Evolutionary conservation across 35 echinoderm and acorn worm species (phyloP).

Genomic region (Ophioderma brevispina): DNA sequence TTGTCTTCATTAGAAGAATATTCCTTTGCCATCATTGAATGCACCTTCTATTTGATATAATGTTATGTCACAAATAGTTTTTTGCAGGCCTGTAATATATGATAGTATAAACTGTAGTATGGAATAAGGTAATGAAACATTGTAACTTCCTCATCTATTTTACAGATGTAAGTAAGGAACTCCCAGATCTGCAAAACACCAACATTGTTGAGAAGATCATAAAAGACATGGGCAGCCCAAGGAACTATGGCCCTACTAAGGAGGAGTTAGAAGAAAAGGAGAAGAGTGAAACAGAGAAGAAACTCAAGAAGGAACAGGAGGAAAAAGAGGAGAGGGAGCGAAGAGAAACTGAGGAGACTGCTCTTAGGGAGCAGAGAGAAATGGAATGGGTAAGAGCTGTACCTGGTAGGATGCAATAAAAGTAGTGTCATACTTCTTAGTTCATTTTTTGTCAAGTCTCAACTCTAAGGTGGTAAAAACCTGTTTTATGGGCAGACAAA

Average conservation of each 20-base stretch:
- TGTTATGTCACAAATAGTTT: no score
- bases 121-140: no score
- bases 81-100: no score
- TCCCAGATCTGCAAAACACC: conserved; percentile 54
- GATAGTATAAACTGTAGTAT: no score
- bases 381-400: conserved; percentile 97
- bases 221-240: conserved; percentile 91
- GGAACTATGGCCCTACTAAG: conserved; percentile 92
- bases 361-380: conserved; percentile 66
- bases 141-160: not conserved
- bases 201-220: conserved; percentile 80
- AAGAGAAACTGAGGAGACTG: conserved; percentile 78
- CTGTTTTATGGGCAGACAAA: not conserved
- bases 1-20: no score
- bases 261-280: conserved; percentile 93
- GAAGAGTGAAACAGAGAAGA: conserved; percentile 80
- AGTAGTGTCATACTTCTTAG: not conserved
- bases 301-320: conserved; percentile 89
- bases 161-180: conserved; percentile 92
- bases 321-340: conserved; percentile 88
- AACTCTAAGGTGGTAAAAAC: not conserved
- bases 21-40: no score
- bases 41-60: no score
- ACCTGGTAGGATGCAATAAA: no score
- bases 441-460: not conserved